A percentile compares a stretch with the other conserved stretches of the same genome.
Conservation (phyloP, 2,797 vertebrate genomes). For the Manis crassicaudata region DNA sequence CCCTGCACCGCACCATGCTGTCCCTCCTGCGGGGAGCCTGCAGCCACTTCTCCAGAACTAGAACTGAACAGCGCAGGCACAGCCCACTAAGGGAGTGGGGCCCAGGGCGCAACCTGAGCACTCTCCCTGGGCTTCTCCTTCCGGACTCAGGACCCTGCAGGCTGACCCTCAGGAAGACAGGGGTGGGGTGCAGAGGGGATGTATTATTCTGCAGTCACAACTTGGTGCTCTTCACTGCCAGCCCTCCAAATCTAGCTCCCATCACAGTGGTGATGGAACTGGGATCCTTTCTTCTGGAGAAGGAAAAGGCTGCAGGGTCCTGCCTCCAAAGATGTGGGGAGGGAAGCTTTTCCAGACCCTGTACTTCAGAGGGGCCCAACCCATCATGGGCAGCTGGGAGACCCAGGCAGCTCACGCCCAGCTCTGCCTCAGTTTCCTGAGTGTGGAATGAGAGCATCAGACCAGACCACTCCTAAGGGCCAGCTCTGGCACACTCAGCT, state of each 20-base stretch:
- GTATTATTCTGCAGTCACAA: not conserved
- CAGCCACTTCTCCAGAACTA: not conserved
- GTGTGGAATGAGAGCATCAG: not conserved
- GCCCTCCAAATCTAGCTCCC: not conserved
- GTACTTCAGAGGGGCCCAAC: not conserved
- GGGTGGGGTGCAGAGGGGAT: not conserved
- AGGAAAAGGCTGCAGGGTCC: not conserved
- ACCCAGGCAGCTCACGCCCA: not conserved
- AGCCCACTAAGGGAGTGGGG: not conserved
- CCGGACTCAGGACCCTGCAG: not conserved
- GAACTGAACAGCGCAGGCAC: not conserved
- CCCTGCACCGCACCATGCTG: rapidly evolving
- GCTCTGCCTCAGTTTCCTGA: not conserved
- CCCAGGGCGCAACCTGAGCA: too few relatives aligned
- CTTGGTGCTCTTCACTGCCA: not conserved
- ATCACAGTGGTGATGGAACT: not conserved
- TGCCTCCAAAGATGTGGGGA: not conserved
- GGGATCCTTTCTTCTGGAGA: not conserved
- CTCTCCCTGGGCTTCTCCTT: not conserved
- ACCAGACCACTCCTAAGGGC: not conserved
- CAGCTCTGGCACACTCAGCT: not conserved
- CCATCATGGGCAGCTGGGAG: not conserved
- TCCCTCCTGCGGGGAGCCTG: not conserved
- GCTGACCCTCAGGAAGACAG: not conserved
- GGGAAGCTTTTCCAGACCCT: not conserved